Base-by-base conservation (phyloP, 1,140 invertebrate genomes). In the Eciton burchellii region DNA sequence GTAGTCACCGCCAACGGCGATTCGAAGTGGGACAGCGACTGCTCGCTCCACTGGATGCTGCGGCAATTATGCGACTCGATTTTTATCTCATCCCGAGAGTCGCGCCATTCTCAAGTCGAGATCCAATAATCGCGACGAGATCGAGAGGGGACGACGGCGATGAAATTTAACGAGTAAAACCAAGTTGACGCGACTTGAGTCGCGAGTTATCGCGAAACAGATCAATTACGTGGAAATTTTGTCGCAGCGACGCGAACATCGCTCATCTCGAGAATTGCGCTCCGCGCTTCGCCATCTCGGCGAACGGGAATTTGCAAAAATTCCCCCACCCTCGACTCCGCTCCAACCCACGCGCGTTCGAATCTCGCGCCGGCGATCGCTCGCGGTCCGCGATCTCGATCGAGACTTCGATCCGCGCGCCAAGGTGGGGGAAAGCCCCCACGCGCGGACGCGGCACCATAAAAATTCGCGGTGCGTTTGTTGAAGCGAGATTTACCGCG, bases 391-490 rank as follows among this genome's bases (percentile, higher is more conserved):
- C n/a, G n/a, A n/a, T n/a, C 2, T 77, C 60, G 45, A 52, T 41
- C 73, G 9, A 6, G 29, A 66, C 24, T 62, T 49, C 19, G 29
- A 24, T 81, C 12, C 35, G 16, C 6, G 4, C 4, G 8, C 21
- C 26, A 41, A 8, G 24, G n/a, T 8, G 49, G 11, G 45, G 21
- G 63, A 35, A 54, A 72, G 56, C 72, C 74, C 26, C 62, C 73
- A 73, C 21, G n/a, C 45, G 68, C 72, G 74, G 29, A 3, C 9
- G 16, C 41, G 35, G 35, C 35, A 12, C 54, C 63, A 47, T 84
- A 87, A 88, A 88, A 84, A 45, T 81, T 70, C 26, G 41, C 14
- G 14, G 52, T 62, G 77, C 82, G 59, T 83, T 86, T 56, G 82
- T 79, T 63, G 81, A 63, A 49, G 83, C 26, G 35, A 76, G 49